These are phyloP conservation scores for Apis laboriosa DNA, from an alignment of 1,140 invertebrate species.

Conservation along the genomic window DNA sequence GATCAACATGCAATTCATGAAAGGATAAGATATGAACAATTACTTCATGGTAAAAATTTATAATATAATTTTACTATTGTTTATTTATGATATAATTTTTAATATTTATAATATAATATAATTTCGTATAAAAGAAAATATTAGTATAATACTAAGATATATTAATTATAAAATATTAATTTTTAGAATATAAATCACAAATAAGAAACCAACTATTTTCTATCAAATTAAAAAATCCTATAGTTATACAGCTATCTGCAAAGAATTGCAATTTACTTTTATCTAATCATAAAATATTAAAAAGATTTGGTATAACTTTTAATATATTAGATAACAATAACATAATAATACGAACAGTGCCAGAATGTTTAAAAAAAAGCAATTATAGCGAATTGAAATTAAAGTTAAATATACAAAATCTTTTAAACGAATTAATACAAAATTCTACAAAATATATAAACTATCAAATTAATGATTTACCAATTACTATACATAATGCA, in stretches of 20 bases:
- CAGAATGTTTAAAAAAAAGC: constrained; percentile 73
- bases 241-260: constrained; percentile 66
- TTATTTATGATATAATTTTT: too few species aligned
- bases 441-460: constrained; percentile 52
- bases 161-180: not conserved
- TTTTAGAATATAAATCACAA: constrained; percentile 71
- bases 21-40: constrained; percentile 78
- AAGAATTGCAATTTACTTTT: constrained; percentile 59
- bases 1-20: constrained; percentile 80
- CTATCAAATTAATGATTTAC: constrained; percentile 63
- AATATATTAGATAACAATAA: constrained; percentile 54
- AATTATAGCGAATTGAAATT: constrained; percentile 64
- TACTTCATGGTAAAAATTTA: constrained; percentile 69
- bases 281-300: constrained; percentile 58
- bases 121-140: not conserved
- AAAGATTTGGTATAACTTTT: constrained; percentile 71
- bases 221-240: constrained; percentile 64
- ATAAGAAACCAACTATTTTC: constrained; percentile 65
- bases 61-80: not conserved
- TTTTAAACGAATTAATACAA: constrained; percentile 72
- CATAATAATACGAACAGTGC: constrained; percentile 67
- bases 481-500: constrained; percentile 74
- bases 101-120: too few species aligned
- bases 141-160: not conserved
- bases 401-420: constrained; percentile 55